Conservation (phyloP, 2,888 invertebrate genomes). For the Megalurothrips usitatus region DNA sequence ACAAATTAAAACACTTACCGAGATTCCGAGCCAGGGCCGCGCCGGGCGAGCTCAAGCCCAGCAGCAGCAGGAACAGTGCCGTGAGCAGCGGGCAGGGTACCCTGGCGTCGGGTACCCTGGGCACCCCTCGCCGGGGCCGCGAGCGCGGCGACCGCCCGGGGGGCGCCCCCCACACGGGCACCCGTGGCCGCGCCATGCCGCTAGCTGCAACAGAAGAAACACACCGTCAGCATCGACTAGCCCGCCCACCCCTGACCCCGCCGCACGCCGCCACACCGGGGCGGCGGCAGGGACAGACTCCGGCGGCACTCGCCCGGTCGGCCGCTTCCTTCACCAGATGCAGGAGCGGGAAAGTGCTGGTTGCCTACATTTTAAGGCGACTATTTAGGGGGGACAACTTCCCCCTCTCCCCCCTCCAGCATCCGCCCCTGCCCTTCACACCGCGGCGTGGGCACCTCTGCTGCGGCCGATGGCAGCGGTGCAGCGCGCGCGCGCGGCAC, state of each 20-base stretch:
- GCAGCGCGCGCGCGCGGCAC: not conserved
- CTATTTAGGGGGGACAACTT: too few relatives aligned
- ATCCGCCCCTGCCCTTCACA: too few relatives aligned
- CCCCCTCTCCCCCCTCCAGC: too few relatives aligned
- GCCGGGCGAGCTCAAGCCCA: constrained; percentile 23
- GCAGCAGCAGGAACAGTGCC: constrained; percentile 11
- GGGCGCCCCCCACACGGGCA: not conserved
- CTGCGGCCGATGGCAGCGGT: not conserved
- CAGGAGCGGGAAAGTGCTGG: too few relatives aligned
- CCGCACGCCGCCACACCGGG: too few relatives aligned
- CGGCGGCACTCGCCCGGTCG: too few relatives aligned
- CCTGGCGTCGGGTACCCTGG: not conserved
- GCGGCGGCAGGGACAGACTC: too few relatives aligned
- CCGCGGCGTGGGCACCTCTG: not conserved
- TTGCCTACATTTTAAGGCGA: too few relatives aligned
- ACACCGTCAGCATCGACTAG: not conserved
- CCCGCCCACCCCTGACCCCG: too few relatives aligned
- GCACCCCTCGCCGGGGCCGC: too few relatives aligned
- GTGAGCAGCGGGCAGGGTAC: not conserved
- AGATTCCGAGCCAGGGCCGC: constrained; percentile 25
- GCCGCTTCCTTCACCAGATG: too few relatives aligned
- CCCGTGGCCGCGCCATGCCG: constrained; percentile 11
- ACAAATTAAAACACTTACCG: constrained; percentile 21
- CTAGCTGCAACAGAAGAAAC: constrained; percentile 7
- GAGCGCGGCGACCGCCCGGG: not conserved